Evolutionary conservation across 2,113 vertebrate genomes (phyloP).

Genomic region (Sinocyclocheilus rhinocerous): DNA sequence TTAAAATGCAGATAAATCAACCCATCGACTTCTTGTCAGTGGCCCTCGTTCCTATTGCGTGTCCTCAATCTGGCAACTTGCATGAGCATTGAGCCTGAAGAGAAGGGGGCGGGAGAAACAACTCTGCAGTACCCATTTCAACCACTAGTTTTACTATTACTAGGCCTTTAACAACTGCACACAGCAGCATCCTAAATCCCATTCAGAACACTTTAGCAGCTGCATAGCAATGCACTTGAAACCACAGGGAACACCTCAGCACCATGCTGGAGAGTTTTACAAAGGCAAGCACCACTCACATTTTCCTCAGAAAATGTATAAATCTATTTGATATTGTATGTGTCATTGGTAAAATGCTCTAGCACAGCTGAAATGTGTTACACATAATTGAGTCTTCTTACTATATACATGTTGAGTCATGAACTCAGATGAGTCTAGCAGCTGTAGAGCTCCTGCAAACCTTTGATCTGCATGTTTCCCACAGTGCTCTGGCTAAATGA

Average conservation of each 20-base stretch:
- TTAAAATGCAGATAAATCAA: no score
- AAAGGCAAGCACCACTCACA: slow-evolving; percentile 3
- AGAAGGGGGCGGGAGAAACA: neutral
- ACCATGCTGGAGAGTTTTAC: neutral
- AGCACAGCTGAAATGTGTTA: slow-evolving; percentile 10
- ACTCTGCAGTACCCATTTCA: neutral
- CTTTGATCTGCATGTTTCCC: slow-evolving; percentile 38
- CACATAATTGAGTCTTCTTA: slow-evolving; percentile 30
- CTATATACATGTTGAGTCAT: slow-evolving; percentile 39
- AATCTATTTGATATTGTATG: neutral
- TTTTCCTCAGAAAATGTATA: neutral
- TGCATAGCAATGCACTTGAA: neutral
- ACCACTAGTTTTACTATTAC: neutral
- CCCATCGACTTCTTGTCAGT: neutral
- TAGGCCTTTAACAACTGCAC: neutral
- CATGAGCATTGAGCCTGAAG: neutral
- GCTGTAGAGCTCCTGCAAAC: slow-evolving; percentile 25
- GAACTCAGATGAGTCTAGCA: slow-evolving; percentile 38
- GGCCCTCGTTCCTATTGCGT: neutral
- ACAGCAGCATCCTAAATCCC: neutral
- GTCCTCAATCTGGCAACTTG: neutral
- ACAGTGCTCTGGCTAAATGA: slow-evolving; percentile 46
- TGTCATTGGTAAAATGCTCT: neutral
- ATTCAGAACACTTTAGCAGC: neutral
- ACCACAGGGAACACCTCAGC: neutral